Base-by-base conservation (phyloP, 2,113 vertebrate genomes). In the Synodontis membranacea region DNA sequence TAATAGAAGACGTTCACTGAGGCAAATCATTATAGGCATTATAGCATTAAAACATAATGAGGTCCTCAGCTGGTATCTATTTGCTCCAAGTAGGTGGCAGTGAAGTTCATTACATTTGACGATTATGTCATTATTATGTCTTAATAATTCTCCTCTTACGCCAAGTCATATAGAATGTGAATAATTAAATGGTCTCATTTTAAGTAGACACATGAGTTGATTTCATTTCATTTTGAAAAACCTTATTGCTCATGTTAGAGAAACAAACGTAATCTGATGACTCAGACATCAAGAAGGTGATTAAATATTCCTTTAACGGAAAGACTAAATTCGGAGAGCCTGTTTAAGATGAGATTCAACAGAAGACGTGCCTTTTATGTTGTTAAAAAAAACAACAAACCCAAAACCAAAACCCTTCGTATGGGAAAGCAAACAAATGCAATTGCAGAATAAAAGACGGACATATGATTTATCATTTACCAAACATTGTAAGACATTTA, bases 31-130 rank as follows among this genome's bases (percentile, higher is more conserved):
- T n/a, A 44, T 80, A 6, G 31, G 80, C 58, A 64, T 82, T 50
- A 52, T 37, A 76, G 75, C 75, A 74, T 66, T 44, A 58, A 82
- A 84, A 34, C 52, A 74, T 74, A 72, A 79, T 64, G 50, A 88
- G 82, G 52, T 31, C 86, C 70, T 82, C 87, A 85, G 87, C 85
- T 85, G 87, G 84, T 76, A 68, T 58, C 46, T 2, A 78, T 86
- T 84, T 78, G 39, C 80, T 86, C 83, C 39, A 50, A 72, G 75
- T 62, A 80, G 86, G 82, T 84, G 64, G 75, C 75, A 84, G 37
- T 84, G 64, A 54, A 72, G 83, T 85, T 85, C 64, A 75, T 19
- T 25, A 72, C 85, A 56, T 56, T 50, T 42, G 76, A 78, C 42
- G 83, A 52, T 72, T n/a, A 52, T 54, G 42, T 46, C 37, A 72